Conservation (phyloP, 2,113 vertebrate genomes). For the Mesitornis unicolor region DNA sequence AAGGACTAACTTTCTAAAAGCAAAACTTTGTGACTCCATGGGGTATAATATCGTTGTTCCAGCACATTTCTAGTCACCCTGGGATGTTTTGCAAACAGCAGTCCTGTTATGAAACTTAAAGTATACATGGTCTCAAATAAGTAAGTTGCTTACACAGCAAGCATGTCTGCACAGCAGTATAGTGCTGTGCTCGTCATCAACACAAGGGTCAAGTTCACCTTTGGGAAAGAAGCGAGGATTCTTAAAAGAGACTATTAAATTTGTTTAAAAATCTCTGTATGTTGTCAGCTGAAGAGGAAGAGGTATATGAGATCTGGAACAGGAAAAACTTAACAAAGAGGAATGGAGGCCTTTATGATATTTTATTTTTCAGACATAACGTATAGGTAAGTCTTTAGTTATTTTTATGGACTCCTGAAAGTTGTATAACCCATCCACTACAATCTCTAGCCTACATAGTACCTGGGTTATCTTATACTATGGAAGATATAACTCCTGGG, state of each 20-base stretch:
- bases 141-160: not conserved
- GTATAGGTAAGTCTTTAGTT: not conserved
- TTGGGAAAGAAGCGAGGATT: not conserved
- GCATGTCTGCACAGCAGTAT: not conserved
- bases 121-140: not conserved
- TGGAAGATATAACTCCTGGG: not conserved
- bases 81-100: conserved; percentile 13
- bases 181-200: not conserved
- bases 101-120: not conserved
- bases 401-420: not conserved
- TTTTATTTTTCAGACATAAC: not conserved
- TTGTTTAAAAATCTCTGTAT: not conserved
- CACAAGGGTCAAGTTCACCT: not conserved
- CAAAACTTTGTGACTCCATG: not conserved
- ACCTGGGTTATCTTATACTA: not conserved
- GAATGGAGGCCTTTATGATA: not conserved
- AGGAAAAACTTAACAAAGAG: not conserved
- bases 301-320: not conserved
- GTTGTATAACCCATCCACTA: not conserved
- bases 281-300: not conserved
- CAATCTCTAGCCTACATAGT: not conserved
- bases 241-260: not conserved
- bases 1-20: not conserved
- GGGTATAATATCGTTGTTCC: not conserved
- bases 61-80: not conserved